A percentile compares a stretch with the other conserved stretches of the same genome.
Conservation (phyloP, 2,888 invertebrate species). For the Erebia aethiops region DNA sequence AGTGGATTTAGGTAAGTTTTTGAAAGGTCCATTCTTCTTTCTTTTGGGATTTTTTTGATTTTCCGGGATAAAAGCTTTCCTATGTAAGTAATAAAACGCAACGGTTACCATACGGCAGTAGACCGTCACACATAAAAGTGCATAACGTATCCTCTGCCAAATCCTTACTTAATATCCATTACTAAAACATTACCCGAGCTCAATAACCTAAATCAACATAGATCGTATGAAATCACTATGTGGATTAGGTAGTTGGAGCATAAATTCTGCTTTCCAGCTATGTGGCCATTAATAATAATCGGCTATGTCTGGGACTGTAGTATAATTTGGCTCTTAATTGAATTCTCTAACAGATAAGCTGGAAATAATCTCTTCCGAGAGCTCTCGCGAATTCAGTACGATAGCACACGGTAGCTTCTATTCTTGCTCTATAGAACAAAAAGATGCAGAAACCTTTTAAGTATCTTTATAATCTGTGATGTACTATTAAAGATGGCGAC, state of each 20-base stretch:
- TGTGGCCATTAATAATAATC: slow-evolving; percentile 35
- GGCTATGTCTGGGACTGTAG: slow-evolving; percentile 28
- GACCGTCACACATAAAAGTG: too few relatives aligned
- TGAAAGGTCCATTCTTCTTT: too few relatives aligned
- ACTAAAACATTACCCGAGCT: slow-evolving; percentile 11
- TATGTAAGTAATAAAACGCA: too few relatives aligned
- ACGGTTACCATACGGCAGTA: too few relatives aligned
- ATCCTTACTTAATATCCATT: not conserved
- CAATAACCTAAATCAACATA: slow-evolving; percentile 17
- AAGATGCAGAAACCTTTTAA: too few relatives aligned
- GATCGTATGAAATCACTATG: slow-evolving; percentile 28
- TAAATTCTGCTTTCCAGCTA: slow-evolving; percentile 34
- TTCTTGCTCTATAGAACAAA: too few relatives aligned
- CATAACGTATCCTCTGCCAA: not conserved
- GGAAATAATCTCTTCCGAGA: not conserved
- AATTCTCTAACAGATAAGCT: slow-evolving; percentile 24
- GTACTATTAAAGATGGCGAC: too few relatives aligned
- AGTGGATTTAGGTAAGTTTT: too few relatives aligned
- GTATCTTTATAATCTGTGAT: too few relatives aligned
- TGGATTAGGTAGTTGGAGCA: slow-evolving; percentile 34
- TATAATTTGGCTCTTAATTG: slow-evolving; percentile 34
- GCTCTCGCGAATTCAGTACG: not conserved
- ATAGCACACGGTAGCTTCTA: too few relatives aligned
- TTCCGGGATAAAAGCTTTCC: too few relatives aligned
- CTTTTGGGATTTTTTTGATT: too few relatives aligned